phyloP scores from a whole-genome alignment of 2,888 invertebrate species.

The Eristalinus sepulchralis region DNA sequence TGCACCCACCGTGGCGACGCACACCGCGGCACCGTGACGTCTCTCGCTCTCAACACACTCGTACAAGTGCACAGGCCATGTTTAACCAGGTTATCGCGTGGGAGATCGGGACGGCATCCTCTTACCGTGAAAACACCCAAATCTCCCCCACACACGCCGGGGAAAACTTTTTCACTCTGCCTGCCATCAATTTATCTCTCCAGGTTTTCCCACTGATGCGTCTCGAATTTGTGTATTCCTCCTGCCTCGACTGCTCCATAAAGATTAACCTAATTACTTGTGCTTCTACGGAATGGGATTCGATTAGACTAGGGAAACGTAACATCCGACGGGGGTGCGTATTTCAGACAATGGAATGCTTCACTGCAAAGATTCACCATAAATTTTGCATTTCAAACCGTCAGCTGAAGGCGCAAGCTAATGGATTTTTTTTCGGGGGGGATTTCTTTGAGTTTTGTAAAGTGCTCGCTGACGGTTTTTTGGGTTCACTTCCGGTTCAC shows the following conservation, averaged over 20 bases:
- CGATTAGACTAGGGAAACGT: background rate
- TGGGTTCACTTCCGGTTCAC: background rate
- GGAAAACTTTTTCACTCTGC: background rate
- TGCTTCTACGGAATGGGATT: constrained; percentile 37
- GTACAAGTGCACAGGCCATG: background rate
- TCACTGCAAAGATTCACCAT: constrained; percentile 5
- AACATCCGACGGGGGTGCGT: background rate
- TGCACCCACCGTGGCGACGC: background rate
- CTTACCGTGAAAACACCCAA: constrained; percentile 11
- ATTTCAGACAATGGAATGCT: background rate
- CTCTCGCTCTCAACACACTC: background rate
- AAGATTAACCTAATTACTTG: constrained; percentile 55
- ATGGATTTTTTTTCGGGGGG: background rate
- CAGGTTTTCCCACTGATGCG: constrained; percentile 14
- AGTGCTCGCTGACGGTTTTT: background rate
- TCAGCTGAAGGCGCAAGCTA: background rate
- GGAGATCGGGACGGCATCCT: constrained; percentile 51
- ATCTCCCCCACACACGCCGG: background rate
- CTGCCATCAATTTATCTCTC: background rate
- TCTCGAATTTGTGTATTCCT: constrained; percentile 38
- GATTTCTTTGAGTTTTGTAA: background rate
- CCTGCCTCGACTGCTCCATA: constrained; percentile 22
- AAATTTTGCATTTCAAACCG: constrained; percentile 2
- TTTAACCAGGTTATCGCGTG: constrained; percentile 64
- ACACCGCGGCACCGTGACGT: background rate